Evolutionary conservation across 2,888 invertebrate genomes (phyloP), one percentile per base, ranked within the genome.

Genomic region (Adela reaumurella): DNA sequence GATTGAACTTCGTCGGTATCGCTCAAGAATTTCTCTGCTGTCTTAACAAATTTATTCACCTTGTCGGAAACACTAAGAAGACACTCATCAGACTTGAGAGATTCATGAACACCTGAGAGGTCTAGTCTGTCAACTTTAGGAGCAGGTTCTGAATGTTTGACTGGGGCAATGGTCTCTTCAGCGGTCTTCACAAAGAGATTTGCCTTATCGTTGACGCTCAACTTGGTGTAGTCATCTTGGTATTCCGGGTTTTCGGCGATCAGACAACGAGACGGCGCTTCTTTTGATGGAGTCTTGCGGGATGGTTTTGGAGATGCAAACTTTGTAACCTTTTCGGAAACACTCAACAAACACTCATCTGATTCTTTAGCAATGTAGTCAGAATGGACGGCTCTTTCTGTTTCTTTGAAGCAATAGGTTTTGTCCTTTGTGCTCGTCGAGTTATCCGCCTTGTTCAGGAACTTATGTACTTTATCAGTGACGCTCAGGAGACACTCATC

Each of bases 301-400:
- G 68, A 62, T 1, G 67, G 70, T 56, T 70, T 84, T 11, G 79
- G 77, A 14, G 78, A 68, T n/a, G 83, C 83, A 61, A 87, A 88
- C 57, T 85, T 87, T 28, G 78, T 80, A 0, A 88, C 87, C 63
- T 88, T 88, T 60, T 87, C 84, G 42, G 86, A 84, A 8, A 88
- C 87, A 46, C 85, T 84, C 19, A 88, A 56, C 16, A 87, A 65
- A 56, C 85, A 86, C 56, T 87, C 85, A 56, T 87, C 87, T 24
- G 78, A 68, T 19, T 78, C 70, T 50, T 84, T 73, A 14, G 11
- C 35, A 35, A 76, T 72, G 46, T 77, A 74, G 45, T 82, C 81
- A 3, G 83, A 79, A 58, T 81, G 80, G 47, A 78, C 66, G 56
- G 55, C 59, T 51, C 45, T 66, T 60, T 76, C 73, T 3, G 59